Conservation (phyloP, 2,888 invertebrate species). For the Luffia ferchaultella region DNA sequence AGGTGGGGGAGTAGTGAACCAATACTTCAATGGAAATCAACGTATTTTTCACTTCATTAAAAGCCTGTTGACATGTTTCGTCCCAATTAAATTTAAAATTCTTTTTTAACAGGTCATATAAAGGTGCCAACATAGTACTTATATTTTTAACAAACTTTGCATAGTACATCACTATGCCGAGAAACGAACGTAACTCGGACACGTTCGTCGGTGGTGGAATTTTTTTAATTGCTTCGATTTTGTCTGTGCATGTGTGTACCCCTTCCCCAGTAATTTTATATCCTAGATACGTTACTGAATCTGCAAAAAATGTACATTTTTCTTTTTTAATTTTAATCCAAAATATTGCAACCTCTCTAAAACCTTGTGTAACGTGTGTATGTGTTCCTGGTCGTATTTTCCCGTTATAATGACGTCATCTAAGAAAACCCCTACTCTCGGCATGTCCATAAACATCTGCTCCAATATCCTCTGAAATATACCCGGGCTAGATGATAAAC, state of each 20-base stretch:
- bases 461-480: conserved; percentile 15
- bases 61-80: conserved; percentile 3
- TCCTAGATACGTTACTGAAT: conserved; percentile 17
- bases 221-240: no score
- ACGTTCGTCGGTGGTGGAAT: no score
- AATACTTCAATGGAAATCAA: conserved; percentile 9
- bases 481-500: conserved; percentile 13
- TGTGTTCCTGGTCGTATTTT: conserved; percentile 5
- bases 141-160: no score
- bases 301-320: conserved; percentile 14
- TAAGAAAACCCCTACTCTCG: conserved; percentile 11
- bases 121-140: conserved; percentile 9
- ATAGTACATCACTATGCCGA: no score
- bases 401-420: conserved; percentile 16
- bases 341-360: conserved; percentile 11
- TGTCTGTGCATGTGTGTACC: no score
- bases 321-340: conserved; percentile 11
- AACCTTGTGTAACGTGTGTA: conserved; percentile 9
- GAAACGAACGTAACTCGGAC: background rate
- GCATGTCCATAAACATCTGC: conserved; percentile 8
- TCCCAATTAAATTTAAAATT: conserved; percentile 8
- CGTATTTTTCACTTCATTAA: conserved; percentile 6
- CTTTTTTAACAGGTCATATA: conserved; percentile 10
- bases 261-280: no score
- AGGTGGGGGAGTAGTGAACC: conserved; percentile 10